Conservation (phyloP, 2,888 invertebrate species). For the Tinea semifulvella region DNA sequence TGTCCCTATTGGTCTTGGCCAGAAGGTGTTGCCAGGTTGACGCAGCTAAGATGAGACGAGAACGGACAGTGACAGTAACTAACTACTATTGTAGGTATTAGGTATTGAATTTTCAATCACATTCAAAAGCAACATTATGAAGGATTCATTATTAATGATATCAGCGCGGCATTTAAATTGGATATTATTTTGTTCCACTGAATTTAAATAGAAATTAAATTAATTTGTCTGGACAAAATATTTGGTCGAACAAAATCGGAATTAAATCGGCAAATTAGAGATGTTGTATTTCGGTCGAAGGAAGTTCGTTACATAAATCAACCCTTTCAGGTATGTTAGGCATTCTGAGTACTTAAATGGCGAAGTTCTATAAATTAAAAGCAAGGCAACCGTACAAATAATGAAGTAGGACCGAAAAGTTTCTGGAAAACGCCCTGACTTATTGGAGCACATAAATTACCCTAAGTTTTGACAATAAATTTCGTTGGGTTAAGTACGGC, state of each 20-base stretch:
- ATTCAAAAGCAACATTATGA: too few species aligned
- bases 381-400: slow-evolving; percentile 40
- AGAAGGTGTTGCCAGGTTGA: too few species aligned
- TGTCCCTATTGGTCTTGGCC: too few species aligned
- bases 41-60: too few species aligned
- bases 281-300: slow-evolving; percentile 6
- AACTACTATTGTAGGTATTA: too few species aligned
- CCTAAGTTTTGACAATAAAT: slow-evolving; percentile 54
- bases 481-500: slow-evolving; percentile 25
- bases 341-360: slow-evolving; percentile 31
- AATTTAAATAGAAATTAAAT: too few species aligned
- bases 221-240: too few species aligned
- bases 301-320: slow-evolving; percentile 28
- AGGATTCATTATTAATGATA: too few species aligned
- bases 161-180: too few species aligned
- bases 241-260: not conserved
- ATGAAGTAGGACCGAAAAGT: slow-evolving; percentile 51
- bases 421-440: slow-evolving; percentile 39
- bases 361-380: slow-evolving; percentile 58
- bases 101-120: too few species aligned
- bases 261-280: not conserved
- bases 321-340: slow-evolving; percentile 35
- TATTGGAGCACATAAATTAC: slow-evolving; percentile 58
- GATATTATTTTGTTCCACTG: too few species aligned
- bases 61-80: too few species aligned